Conservation (phyloP, 2,888 invertebrate genomes). For the Volucella bombylans region DNA sequence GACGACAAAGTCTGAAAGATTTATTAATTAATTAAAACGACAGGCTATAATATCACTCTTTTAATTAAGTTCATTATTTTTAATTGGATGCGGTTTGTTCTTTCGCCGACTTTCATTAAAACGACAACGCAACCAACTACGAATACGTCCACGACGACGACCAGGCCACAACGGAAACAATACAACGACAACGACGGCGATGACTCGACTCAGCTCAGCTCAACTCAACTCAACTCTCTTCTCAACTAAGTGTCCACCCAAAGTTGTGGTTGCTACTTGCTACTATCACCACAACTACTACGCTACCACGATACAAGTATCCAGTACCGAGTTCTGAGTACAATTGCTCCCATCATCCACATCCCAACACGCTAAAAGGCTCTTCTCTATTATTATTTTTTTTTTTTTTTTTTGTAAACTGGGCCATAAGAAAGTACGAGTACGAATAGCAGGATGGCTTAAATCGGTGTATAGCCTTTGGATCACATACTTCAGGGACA, state of each 20-base stretch:
- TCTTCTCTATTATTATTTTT: no score
- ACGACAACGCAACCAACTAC: conserved; percentile 69
- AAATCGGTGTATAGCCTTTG: conserved; percentile 15
- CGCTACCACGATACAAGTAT: conserved; percentile 17
- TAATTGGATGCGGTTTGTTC: conserved; percentile 77
- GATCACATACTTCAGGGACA: conserved; percentile 5
- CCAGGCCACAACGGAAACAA: conserved; percentile 17
- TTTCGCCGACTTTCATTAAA: conserved; percentile 76
- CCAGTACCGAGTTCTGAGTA: no score
- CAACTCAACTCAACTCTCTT: no score
- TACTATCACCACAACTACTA: not conserved
- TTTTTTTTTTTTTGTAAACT: conserved; percentile 37
- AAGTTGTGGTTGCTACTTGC: conserved; percentile 54
- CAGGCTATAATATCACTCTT: conserved; percentile 77
- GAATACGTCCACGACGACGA: conserved; percentile 7
- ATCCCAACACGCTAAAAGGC: not conserved
- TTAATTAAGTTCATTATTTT: conserved; percentile 78
- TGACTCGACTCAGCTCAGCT: conserved; percentile 6
- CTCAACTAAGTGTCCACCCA: conserved; percentile 51
- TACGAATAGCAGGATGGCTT: not conserved
- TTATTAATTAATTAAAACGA: conserved; percentile 77
- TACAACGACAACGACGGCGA: conserved; percentile 23
- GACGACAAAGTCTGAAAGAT: conserved; percentile 75
- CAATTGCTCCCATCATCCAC: no score
- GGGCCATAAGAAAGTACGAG: conserved; percentile 29